These are phyloP conservation scores for Noturus placidus DNA, from an alignment of 2,113 vertebrate species.

Conservation along the genomic window DNA sequence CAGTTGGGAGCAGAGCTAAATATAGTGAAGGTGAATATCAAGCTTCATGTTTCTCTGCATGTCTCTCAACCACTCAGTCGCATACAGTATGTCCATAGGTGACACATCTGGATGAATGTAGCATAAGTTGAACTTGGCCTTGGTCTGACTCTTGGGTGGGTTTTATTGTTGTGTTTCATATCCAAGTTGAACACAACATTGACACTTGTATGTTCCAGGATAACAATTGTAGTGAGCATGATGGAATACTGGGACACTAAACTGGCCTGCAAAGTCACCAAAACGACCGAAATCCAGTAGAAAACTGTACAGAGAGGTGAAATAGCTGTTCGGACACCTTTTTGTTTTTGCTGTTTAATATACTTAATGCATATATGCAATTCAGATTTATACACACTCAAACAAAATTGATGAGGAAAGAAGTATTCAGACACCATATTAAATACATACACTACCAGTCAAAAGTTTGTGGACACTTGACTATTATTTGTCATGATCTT, in stretches of 20 bases:
- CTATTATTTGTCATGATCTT: too few species aligned
- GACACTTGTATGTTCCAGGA: neutral
- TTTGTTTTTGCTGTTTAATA: too few species aligned
- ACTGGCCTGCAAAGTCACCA: neutral
- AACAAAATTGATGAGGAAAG: too few species aligned
- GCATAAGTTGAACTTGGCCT: neutral
- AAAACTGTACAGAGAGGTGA: neutral
- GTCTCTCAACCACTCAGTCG: neutral
- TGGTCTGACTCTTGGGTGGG: neutral
- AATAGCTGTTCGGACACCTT: neutral
- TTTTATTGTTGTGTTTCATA: neutral
- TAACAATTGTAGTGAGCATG: neutral
- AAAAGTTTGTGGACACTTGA: too few species aligned
- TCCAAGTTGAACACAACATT: neutral
- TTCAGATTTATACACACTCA: too few species aligned
- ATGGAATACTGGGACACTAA: neutral
- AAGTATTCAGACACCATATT: neutral
- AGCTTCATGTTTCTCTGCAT: neutral
- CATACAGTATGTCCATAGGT: neutral
- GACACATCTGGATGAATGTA: neutral
- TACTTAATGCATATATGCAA: too few species aligned
- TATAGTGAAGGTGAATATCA: constrained; percentile 87
- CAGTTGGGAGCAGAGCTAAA: constrained; percentile 94
- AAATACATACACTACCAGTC: too few species aligned
- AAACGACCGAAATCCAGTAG: neutral